phyloP scores from a whole-genome alignment of 2,113 vertebrate species.

The Charina bottae region DNA sequence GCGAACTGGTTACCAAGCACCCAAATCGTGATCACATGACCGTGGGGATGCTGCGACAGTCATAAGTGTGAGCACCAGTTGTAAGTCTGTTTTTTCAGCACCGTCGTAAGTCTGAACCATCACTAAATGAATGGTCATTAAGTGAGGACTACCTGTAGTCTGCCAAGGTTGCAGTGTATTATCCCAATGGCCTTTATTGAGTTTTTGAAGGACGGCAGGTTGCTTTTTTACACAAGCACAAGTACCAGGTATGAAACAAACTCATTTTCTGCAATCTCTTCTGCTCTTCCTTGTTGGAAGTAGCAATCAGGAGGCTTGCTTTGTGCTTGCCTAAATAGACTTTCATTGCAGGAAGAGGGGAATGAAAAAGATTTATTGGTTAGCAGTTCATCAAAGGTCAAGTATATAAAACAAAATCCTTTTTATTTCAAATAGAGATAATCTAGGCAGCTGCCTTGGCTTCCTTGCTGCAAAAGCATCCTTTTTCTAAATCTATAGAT shows the following conservation, averaged over 20 bases:
- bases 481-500: constrained; percentile 47
- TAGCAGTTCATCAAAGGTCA: constrained; percentile 68
- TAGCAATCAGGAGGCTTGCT: constrained; percentile 41
- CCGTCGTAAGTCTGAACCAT: too few relatives aligned
- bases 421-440: constrained; percentile 67
- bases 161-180: constrained; percentile 32
- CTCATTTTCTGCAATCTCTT: constrained; percentile 51
- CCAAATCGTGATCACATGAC: too few relatives aligned
- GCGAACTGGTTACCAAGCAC: too few relatives aligned
- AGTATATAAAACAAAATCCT: constrained; percentile 67
- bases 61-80: too few relatives aligned
- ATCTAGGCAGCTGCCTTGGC: constrained; percentile 42
- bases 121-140: too few relatives aligned
- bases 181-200: constrained; percentile 48
- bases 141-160: neutral
- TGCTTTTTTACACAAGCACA: constrained; percentile 45
- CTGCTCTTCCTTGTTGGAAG: constrained; percentile 39
- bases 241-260: constrained; percentile 44
- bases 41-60: too few relatives aligned
- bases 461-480: constrained; percentile 49
- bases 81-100: too few relatives aligned
- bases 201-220: constrained; percentile 46
- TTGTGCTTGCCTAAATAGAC: constrained; percentile 52
- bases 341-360: constrained; percentile 43
- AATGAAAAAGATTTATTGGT: constrained; percentile 68